phyloP scores from a whole-genome alignment of 1,140 invertebrate genomes.

The Brachionus koreanus region DNA sequence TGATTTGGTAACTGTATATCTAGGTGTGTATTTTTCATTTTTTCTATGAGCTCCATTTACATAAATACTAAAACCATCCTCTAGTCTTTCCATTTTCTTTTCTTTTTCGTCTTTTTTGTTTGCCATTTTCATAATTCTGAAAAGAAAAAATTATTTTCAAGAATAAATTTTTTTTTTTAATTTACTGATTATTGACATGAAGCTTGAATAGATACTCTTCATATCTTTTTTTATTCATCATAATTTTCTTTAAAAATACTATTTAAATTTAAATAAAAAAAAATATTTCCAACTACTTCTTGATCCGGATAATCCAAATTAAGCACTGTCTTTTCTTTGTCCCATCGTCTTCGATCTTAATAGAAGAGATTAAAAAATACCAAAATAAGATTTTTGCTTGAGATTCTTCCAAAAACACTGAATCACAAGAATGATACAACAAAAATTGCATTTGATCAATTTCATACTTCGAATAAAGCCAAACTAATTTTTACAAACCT shows the following conservation, averaged over 20 bases:
- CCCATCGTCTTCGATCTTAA: slow-evolving; percentile 23
- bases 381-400: neutral
- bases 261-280: neutral
- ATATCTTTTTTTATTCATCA: slow-evolving; percentile 23
- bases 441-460: neutral
- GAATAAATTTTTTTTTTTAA: neutral
- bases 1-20: neutral
- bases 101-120: slow-evolving; percentile 36
- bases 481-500: neutral
- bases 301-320: slow-evolving; percentile 7
- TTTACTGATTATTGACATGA: slow-evolving; percentile 19
- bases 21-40: slow-evolving; percentile 29
- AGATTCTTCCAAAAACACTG: neutral
- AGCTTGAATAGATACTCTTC: slow-evolving; percentile 42
- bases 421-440: no score
- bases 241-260: slow-evolving; percentile 18
- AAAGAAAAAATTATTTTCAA: neutral
- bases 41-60: slow-evolving; percentile 8
- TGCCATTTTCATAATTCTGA: neutral
- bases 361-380: neutral
- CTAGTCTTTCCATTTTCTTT: slow-evolving; percentile 36
- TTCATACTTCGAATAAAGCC: neutral
- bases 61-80: slow-evolving; percentile 24
- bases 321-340: neutral
- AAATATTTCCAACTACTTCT: neutral